A percentile compares a stretch with the other conserved stretches of the same genome.
phyloP scores from a whole-genome alignment of 2,888 invertebrate species.

The Melieria omissa region DNA sequence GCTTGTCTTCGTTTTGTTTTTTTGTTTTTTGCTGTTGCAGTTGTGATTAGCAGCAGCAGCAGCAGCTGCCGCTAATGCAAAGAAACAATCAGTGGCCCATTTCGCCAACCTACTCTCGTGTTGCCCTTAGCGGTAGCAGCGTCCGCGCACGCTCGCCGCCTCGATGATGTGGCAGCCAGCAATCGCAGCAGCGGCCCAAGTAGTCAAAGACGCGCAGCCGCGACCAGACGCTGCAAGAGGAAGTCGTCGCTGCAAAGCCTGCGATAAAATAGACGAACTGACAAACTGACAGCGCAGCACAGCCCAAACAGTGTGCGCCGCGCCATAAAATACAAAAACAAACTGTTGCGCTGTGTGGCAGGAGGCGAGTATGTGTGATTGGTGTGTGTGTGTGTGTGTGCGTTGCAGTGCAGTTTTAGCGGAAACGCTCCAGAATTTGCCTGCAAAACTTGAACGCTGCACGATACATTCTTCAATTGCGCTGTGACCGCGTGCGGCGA shows the following conservation, averaged over 20 bases:
- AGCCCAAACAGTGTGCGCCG: constrained; percentile 18
- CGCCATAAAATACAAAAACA: not conserved
- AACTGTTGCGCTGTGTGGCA: not conserved
- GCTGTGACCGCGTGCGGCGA: not conserved
- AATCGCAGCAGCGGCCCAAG: not conserved
- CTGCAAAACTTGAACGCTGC: not conserved
- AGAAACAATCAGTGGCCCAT: constrained; percentile 45
- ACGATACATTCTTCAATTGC: constrained; percentile 25
- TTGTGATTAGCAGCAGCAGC: constrained; percentile 25
- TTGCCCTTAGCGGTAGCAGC: constrained; percentile 45
- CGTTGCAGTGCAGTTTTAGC: constrained; percentile 12
- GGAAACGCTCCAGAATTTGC: constrained; percentile 31
- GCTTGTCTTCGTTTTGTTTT: too few relatives aligned
- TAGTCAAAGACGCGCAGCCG: constrained; percentile 18
- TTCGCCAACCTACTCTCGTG: constrained; percentile 45
- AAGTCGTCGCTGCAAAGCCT: constrained; percentile 31
- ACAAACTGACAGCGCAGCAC: constrained; percentile 29
- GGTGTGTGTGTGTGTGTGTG: not conserved
- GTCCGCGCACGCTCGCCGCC: constrained; percentile 13
- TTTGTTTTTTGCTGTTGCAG: too few relatives aligned
- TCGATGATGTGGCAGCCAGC: constrained; percentile 1
- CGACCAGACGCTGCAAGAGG: constrained; percentile 17
- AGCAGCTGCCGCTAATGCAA: constrained; percentile 29
- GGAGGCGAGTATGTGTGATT: not conserved
- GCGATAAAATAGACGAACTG: constrained; percentile 31